A percentile compares a stretch with the other conserved stretches of the same genome.
Conservation (phyloP, 2,113 vertebrate genomes). For the Psophia crepitans region DNA sequence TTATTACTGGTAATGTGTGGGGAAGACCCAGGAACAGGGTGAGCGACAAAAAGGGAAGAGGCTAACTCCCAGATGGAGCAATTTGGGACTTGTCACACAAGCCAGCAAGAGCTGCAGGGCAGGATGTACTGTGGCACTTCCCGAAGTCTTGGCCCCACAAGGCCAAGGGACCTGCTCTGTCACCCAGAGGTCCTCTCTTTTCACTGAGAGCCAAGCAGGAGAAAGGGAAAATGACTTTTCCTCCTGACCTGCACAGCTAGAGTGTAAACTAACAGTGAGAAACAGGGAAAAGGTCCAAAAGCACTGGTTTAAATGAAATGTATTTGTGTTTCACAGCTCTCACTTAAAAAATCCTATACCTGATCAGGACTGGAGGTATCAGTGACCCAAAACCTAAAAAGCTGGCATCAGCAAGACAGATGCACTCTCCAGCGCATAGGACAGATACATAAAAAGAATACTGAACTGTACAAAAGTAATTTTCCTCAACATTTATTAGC, state of each 20-base stretch:
- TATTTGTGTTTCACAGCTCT: not conserved
- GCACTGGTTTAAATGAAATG: rapidly evolving
- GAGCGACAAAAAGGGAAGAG: not conserved
- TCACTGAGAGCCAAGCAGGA: not conserved
- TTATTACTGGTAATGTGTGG: not conserved
- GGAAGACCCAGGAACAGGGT: not conserved
- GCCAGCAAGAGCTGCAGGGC: not conserved
- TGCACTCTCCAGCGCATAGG: not conserved
- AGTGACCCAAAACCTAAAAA: not conserved
- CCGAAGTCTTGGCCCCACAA: not conserved
- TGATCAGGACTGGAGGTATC: not conserved
- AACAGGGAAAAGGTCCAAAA: not conserved
- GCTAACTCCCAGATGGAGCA: not conserved
- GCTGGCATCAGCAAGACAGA: not conserved
- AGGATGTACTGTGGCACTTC: not conserved
- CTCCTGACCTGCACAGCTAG: not conserved
- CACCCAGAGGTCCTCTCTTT: not conserved
- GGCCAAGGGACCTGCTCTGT: not conserved
- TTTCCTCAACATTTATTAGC: not conserved
- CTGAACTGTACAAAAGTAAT: not conserved
- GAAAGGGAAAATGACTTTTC: not conserved
- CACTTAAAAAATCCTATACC: not conserved
- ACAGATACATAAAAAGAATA: not conserved
- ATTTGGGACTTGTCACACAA: not conserved
- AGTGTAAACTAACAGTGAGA: not conserved